Percentiles rank a stretch among this genome's conserved stretches.
These are phyloP conservation scores for Zophobas atratus DNA, from an alignment of 1,140 invertebrate genomes.

Conservation along the genomic window DNA sequence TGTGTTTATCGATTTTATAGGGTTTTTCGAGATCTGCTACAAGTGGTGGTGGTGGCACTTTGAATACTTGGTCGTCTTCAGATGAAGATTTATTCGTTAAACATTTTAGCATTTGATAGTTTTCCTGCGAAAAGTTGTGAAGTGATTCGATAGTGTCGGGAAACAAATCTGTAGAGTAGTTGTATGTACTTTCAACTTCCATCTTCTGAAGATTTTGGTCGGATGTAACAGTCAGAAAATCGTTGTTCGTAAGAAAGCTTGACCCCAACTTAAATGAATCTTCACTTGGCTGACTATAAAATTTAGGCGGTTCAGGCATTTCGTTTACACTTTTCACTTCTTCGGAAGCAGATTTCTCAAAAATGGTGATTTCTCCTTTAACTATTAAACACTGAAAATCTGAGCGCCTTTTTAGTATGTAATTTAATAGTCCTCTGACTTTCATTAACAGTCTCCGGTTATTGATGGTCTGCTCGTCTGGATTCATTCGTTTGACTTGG, in stretches of 20 bases:
- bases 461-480: neutral
- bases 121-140: conserved; percentile 10
- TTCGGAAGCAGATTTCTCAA: neutral
- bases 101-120: conserved; percentile 13
- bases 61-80: neutral
- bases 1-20: no score
- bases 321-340: neutral
- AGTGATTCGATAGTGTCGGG: neutral
- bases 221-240: neutral
- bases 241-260: conserved; percentile 14
- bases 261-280: neutral
- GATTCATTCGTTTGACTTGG: neutral
- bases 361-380: conserved; percentile 26
- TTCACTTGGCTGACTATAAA: neutral
- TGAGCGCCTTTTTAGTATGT: conserved; percentile 10
- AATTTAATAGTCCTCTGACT: conserved; percentile 12
- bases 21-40: no score
- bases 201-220: neutral
- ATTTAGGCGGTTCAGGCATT: neutral
- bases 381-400: conserved; percentile 18
- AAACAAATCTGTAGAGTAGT: conserved; percentile 10
- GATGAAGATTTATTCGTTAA: neutral
- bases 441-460: conserved; percentile 10
- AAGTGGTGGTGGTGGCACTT: neutral
- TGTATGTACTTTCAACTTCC: neutral